phyloP scores from a whole-genome alignment of 2,888 invertebrate genomes.

The Meganola albula region DNA sequence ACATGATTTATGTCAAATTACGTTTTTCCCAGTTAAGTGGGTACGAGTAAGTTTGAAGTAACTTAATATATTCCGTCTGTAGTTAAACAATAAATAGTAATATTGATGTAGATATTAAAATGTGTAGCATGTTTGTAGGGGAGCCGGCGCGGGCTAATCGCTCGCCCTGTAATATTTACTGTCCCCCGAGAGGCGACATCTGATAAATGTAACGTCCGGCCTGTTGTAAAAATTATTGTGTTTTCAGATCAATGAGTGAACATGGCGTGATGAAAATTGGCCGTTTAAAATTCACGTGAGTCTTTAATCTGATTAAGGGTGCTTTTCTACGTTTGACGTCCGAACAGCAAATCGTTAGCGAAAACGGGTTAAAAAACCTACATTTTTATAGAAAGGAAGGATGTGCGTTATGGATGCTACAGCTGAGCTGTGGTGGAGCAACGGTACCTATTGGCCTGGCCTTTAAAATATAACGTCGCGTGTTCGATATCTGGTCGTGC shows the following conservation, averaged over 20 bases:
- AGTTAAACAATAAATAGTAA: not conserved
- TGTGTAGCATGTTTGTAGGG: conserved; percentile 30
- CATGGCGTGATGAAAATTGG: conserved; percentile 26
- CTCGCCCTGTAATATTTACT: conserved; percentile 53
- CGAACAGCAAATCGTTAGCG: too few species aligned
- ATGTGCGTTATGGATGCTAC: too few species aligned
- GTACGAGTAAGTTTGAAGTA: conserved; percentile 1
- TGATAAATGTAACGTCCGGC: conserved; percentile 50
- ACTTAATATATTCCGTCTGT: too few species aligned
- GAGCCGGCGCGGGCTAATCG: conserved; percentile 53
- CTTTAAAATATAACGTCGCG: too few species aligned
- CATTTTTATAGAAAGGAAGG: too few species aligned
- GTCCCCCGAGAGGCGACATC: conserved; percentile 54
- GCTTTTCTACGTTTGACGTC: too few species aligned
- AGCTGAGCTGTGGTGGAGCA: too few species aligned
- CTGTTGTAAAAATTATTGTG: conserved; percentile 38
- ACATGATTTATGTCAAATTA: conserved; percentile 20
- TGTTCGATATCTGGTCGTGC: too few species aligned
- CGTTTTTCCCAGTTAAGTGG: conserved; percentile 8
- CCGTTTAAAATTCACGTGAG: conserved; percentile 24
- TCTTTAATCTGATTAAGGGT: conserved; percentile 18
- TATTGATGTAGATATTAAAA: conserved; percentile 19
- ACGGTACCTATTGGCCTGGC: too few species aligned
- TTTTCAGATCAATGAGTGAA: conserved; percentile 23
- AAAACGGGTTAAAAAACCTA: too few species aligned